Percentiles rank a stretch among this genome's conserved stretches.
Evolutionary conservation across 1,140 invertebrate species (phyloP).

Genomic region (Meteorus sp.): DNA sequence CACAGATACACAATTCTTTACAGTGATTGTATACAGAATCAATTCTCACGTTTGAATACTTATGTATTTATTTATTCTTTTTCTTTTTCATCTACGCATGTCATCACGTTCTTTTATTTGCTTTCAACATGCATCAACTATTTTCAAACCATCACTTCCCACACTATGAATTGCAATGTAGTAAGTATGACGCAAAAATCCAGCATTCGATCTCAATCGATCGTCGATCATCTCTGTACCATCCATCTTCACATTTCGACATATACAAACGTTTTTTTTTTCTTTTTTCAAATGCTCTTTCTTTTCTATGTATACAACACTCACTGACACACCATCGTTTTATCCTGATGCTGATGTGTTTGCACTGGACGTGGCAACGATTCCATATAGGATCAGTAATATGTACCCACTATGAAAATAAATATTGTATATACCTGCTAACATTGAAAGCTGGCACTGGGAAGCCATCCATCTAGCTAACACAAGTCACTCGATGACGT

Average conservation of each 20-base stretch:
- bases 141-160: not conserved
- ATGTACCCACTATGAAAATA: constrained; percentile 10
- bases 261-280: too few relatives aligned
- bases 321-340: not conserved
- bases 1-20: too few relatives aligned
- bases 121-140: not conserved
- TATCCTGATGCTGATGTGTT: not conserved
- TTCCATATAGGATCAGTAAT: not conserved
- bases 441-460: not conserved
- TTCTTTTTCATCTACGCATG: too few relatives aligned
- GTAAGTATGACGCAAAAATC: constrained; percentile 4
- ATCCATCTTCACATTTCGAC: constrained; percentile 3
- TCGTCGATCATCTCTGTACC: not conserved
- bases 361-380: not conserved
- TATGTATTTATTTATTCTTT: too few relatives aligned
- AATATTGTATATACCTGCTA: constrained; percentile 14
- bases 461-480: constrained; percentile 20
- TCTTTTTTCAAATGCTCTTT: too few relatives aligned
- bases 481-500: constrained; percentile 2
- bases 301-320: not conserved
- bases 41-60: too few relatives aligned
- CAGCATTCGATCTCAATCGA: not conserved
- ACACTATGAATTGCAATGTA: too few relatives aligned
- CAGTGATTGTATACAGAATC: too few relatives aligned
- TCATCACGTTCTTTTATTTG: too few relatives aligned